Conservation (phyloP, 2,797 vertebrate genomes). For the Periophthalmus magnuspinnatus region DNA sequence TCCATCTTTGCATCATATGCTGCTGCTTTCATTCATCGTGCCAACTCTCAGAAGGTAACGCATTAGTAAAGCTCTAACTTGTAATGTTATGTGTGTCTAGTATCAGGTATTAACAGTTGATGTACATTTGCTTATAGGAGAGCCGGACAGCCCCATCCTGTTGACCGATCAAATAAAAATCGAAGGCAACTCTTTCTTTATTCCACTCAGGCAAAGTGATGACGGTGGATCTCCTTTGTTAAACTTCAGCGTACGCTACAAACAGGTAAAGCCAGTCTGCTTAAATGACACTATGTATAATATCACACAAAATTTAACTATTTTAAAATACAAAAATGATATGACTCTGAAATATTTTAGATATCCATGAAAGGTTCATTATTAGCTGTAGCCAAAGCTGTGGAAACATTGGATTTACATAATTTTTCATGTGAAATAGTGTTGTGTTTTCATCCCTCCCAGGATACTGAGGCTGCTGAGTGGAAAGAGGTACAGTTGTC, state of each 20-base stretch:
- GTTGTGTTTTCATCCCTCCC: background rate
- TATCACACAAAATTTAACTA: background rate
- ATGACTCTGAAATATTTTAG: no score
- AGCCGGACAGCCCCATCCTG: constrained; percentile 65
- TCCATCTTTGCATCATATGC: constrained; percentile 34
- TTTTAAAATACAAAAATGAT: no score
- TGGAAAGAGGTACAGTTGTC: constrained; percentile 53
- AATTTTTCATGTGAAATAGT: background rate
- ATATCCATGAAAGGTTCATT: no score
- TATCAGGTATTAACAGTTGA: background rate
- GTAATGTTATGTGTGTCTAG: background rate
- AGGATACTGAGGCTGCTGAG: constrained; percentile 51
- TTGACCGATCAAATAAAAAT: constrained; percentile 29
- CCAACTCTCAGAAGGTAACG: constrained; percentile 69
- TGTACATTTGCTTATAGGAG: constrained; percentile 42
- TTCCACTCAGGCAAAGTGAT: constrained; percentile 45
- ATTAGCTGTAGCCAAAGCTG: no score
- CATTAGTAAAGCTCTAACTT: background rate
- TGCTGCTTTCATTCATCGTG: constrained; percentile 24
- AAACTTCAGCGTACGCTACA: constrained; percentile 49
- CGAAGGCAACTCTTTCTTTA: constrained; percentile 48
- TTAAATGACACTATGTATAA: background rate
- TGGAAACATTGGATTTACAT: background rate
- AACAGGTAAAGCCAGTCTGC: constrained; percentile 40
- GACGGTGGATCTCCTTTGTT: constrained; percentile 52